Conservation (phyloP, 2,113 vertebrate genomes). For the Garra rufa region DNA sequence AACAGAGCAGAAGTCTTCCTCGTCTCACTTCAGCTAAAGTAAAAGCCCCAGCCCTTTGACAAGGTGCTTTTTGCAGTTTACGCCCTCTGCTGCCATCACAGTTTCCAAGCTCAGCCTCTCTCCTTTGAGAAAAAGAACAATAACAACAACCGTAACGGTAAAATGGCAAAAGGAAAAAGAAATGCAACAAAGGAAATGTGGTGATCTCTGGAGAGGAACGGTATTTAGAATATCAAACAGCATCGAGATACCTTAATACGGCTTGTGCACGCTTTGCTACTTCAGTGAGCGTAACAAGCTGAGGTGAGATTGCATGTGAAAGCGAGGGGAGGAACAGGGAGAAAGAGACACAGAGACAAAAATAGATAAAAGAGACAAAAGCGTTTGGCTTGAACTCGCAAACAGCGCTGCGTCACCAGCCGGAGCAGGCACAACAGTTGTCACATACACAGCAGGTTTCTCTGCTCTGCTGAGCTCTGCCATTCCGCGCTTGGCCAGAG, state of each 20-base stretch:
- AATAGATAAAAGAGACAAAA: conserved; percentile 50
- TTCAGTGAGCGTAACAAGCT: conserved; percentile 53
- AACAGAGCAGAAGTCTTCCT: not conserved
- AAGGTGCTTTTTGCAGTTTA: conserved; percentile 17
- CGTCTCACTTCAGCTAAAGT: not conserved
- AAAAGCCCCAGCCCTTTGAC: not conserved
- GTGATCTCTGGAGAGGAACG: conserved; percentile 62
- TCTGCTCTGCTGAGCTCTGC: conserved; percentile 42
- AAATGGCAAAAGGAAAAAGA: conserved; percentile 21
- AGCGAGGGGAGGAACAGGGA: conserved; percentile 49
- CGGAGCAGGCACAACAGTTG: conserved; percentile 53
- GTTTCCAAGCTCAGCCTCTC: conserved; percentile 57
- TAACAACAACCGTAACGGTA: not conserved
- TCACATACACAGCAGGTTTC: conserved; percentile 53
- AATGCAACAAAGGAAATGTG: conserved; percentile 49
- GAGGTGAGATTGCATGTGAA: conserved; percentile 28
- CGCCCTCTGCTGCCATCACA: conserved; percentile 49
- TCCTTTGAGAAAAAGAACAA: conserved; percentile 37
- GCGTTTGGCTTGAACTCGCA: conserved; percentile 43
- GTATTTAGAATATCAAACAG: conserved; percentile 73
- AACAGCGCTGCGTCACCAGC: conserved; percentile 58
- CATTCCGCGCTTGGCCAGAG: conserved; percentile 43
- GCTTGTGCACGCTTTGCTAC: conserved; percentile 54
- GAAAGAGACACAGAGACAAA: conserved; percentile 50
- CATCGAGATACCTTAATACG: conserved; percentile 65